Evolutionary conservation across 2,888 invertebrate species (phyloP), one percentile per base, ranked within the genome.

Genomic region (Callyntrura guangdongensis): DNA sequence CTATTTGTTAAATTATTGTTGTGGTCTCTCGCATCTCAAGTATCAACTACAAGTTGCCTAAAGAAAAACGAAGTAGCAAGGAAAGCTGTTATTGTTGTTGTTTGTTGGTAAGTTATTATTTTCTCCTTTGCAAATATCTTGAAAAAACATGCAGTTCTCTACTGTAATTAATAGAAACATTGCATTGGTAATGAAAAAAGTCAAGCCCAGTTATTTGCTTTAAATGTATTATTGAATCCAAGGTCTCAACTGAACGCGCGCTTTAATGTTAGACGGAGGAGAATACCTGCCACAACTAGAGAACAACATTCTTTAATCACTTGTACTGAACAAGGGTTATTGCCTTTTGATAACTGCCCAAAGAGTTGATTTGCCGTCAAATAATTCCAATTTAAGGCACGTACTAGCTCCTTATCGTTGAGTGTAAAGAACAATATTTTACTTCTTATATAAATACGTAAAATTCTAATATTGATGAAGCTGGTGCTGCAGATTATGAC

Each of bases 331-430:
- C 79, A 53, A 79, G 79, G 86, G 86, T 86, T 86, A 86, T 86
- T 86, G 86, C 27, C 86, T 86, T 86, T 86, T 79, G 77, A 86
- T 86, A 79, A 79, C 86, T 64, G 49, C 77, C 77, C 67, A 79
- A 53, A 79, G 25, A 56, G 59, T 86, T 79, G 86, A 86, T 86
- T 81, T 88, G 87, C 83, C 72, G 83, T 89, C 89, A 89, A 89
- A 89, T 83, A 83, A 89, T 83, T 89, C 89, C 89, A 89, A 89
- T 89, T 89, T 89, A 74, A 89, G 83, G 89, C 89, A 89, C 83
- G 83, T 83, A 89, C 72, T 61, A 47, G 77, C 83, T 74, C 74
- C 89, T 89, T 89, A 74, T 83, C 82, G 59, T 61, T 20, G 47
- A 72, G 47, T 72, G 72, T 47, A 82, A 59, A 61, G 59, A 61